A percentile compares a stretch with the other conserved stretches of the same genome.
phyloP scores from a whole-genome alignment of 2,888 invertebrate species.

The Patella caerulea region DNA sequence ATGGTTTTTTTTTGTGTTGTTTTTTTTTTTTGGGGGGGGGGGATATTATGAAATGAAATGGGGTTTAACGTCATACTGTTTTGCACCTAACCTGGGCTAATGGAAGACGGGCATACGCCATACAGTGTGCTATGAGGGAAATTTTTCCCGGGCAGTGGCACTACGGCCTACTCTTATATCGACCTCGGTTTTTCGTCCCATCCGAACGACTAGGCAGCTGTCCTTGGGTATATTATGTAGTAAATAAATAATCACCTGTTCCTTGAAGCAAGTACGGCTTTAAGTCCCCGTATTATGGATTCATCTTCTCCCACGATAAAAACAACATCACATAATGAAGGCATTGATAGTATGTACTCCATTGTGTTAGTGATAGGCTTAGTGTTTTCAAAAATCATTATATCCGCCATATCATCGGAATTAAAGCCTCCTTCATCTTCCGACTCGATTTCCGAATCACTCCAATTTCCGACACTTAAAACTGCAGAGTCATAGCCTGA shows the following conservation, averaged over 20 bases:
- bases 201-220: too few relatives aligned
- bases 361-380: not conserved
- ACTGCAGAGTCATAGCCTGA: not conserved
- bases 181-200: too few relatives aligned
- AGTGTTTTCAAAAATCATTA: not conserved
- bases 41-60: too few relatives aligned
- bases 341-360: constrained; percentile 4
- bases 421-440: not conserved
- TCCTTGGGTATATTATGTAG: too few relatives aligned
- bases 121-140: too few relatives aligned
- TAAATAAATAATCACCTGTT: not conserved
- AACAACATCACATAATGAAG: constrained; percentile 4
- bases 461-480: not conserved
- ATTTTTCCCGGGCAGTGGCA: too few relatives aligned
- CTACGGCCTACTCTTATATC: too few relatives aligned
- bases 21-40: too few relatives aligned
- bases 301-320: constrained; percentile 2
- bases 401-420: not conserved
- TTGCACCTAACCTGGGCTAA: too few relatives aligned
- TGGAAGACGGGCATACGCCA: too few relatives aligned
- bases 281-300: not conserved
- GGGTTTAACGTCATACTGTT: too few relatives aligned
- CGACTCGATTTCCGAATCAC: not conserved
- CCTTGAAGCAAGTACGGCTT: not conserved
- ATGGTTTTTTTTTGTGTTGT: too few relatives aligned